phyloP scores from a whole-genome alignment of 1,140 invertebrate genomes.

The Drosophila eugracilis region DNA sequence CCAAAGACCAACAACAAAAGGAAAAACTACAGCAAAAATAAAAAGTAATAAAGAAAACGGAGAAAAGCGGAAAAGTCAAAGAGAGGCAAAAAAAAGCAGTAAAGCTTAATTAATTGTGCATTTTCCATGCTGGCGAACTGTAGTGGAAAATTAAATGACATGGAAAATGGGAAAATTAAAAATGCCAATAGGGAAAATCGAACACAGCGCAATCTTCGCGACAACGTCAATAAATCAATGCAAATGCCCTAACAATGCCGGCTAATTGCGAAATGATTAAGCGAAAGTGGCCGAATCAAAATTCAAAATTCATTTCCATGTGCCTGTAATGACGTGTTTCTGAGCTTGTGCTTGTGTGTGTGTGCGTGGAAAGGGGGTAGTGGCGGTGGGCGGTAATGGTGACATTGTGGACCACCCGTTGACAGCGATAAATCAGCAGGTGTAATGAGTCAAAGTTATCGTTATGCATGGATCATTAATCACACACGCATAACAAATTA shows the following conservation, averaged over 20 bases:
- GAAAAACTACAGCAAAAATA: not conserved
- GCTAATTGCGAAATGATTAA: conserved; percentile 71
- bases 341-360: not conserved
- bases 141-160: conserved; percentile 34
- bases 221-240: conserved; percentile 40
- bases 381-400: conserved; percentile 4
- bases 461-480: conserved; percentile 72
- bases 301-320: conserved; percentile 46
- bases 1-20: conserved; percentile 22
- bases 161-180: conserved; percentile 35
- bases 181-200: conserved; percentile 4
- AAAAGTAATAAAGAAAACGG: conserved; percentile 11
- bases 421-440: conserved; percentile 75
- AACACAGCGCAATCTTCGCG: conserved; percentile 17
- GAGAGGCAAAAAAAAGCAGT: conserved; percentile 1
- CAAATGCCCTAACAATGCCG: conserved; percentile 34
- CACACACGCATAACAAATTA: conserved; percentile 74
- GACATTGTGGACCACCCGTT: conserved; percentile 56
- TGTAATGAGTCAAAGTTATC: conserved; percentile 76
- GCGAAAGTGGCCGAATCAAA: conserved; percentile 60
- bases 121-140: conserved; percentile 38
- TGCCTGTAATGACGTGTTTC: conserved; percentile 2
- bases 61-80: conserved; percentile 7
- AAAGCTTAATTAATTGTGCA: conserved; percentile 65
- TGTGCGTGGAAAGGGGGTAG: not conserved